Evolutionary conservation across 2,113 vertebrate genomes (phyloP), one percentile per base, ranked within the genome.

Genomic region (Pithys albifrons): DNA sequence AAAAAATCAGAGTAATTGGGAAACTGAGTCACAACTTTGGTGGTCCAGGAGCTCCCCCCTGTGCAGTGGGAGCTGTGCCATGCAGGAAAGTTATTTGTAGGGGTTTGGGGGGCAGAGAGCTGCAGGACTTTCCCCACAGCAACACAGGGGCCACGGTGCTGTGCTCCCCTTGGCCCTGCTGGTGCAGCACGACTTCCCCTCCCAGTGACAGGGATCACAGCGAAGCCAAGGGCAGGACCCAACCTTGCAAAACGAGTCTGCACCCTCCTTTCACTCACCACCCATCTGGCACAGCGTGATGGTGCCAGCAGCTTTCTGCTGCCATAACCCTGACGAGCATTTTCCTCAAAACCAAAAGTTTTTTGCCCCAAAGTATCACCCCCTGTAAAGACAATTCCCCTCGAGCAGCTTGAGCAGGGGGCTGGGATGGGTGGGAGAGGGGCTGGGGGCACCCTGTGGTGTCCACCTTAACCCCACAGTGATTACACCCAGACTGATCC

Each of bases 101-200:
- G 33, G 59, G 5, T 17, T 85, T 45, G 19, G 51, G 65, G 61
- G 10, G 8, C 0, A 4, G 14, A 35, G 49, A 59, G 45, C 49
- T 45, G 33, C 48, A 20, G 33, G 41, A 57, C 13, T 94, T 61
- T 22, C 22, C 48, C 57, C 6, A 4, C 51, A 23, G 45, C 37
- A 35, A 7, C n/a, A 18, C 1, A 0, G 1, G 4, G 22, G 17
- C 43, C 0, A 1, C 17, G 81, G 43, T 28, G 54, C 23, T 27
- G n/a, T 39, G 49, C 19, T 41, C 33, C 37, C 28, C 6, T 0
- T 0, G 24, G 43, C 25, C 12, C 57, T 59, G n/a, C 57, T 59
- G 57, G 41, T 41, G 41, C 41, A 27, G 61, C 59, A 39, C 35
- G 17, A 7, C 61, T 64, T 18, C 37, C 16, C 37, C 27, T 64